phyloP scores from a whole-genome alignment of 2,797 vertebrate species.

The Sphenodon punctatus region DNA sequence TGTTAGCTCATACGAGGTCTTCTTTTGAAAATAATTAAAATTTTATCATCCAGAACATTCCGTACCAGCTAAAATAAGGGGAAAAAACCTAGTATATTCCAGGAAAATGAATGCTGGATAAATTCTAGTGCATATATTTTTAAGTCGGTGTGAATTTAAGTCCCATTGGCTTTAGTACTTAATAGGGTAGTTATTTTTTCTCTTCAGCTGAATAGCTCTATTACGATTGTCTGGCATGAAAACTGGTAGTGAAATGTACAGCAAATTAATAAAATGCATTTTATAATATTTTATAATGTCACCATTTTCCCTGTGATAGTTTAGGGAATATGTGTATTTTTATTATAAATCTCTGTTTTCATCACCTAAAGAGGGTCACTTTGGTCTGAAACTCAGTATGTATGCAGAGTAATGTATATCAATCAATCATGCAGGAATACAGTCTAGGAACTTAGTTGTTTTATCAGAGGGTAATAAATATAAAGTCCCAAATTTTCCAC shows the following conservation, averaged over 20 bases:
- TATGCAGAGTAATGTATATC: not conserved
- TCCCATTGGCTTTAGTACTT: conserved; percentile 32
- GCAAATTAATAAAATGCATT: conserved; percentile 32
- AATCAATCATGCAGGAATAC: too few species aligned
- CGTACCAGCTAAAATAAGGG: not conserved
- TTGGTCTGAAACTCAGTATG: not conserved
- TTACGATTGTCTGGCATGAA: conserved; percentile 47
- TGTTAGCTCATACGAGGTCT: conserved; percentile 24
- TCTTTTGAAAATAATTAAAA: conserved; percentile 47
- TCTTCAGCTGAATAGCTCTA: conserved; percentile 12
- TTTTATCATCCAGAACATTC: conserved; percentile 47
- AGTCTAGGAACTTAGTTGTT: too few species aligned
- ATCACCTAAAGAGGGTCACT: not conserved
- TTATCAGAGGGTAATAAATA: too few species aligned
- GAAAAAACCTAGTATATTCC: conserved; percentile 10
- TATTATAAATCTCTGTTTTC: not conserved
- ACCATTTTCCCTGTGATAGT: conserved; percentile 6
- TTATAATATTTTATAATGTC: conserved; percentile 57
- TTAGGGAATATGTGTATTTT: not conserved
- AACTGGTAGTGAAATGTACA: conserved; percentile 40
- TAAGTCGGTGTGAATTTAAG: conserved; percentile 32
- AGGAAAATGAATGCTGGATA: not conserved
- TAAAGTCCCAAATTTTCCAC: too few species aligned
- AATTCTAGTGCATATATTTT: conserved; percentile 8
- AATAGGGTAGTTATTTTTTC: conserved; percentile 31